Evolutionary conservation across 2,113 vertebrate species (phyloP).

Genomic region (Rhinichthys klamathensis): DNA sequence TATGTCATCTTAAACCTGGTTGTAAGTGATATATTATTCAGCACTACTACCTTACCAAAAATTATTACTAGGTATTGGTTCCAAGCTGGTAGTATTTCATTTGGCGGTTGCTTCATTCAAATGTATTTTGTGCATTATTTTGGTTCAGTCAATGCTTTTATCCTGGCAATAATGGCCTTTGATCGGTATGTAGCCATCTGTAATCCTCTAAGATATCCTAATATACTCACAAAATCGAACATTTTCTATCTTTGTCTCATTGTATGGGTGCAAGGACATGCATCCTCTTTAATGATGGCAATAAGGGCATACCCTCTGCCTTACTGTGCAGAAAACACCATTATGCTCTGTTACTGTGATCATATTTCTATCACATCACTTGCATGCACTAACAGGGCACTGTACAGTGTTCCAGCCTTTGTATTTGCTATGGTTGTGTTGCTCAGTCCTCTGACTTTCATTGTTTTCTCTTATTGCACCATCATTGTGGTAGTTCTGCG

Average conservation of each 20-base stretch:
- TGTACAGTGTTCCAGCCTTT: slow-evolving; percentile 58
- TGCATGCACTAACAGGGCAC: slow-evolving; percentile 63
- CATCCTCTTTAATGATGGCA: slow-evolving; percentile 29
- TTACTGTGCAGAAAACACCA: slow-evolving; percentile 67
- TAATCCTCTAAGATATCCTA: slow-evolving; percentile 64
- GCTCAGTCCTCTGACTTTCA: slow-evolving; percentile 64
- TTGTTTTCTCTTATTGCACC: slow-evolving; percentile 66
- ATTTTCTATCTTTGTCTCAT: slow-evolving; percentile 56
- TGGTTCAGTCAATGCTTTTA: slow-evolving; percentile 58
- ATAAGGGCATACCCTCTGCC: slow-evolving; percentile 67
- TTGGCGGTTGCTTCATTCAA: slow-evolving; percentile 58
- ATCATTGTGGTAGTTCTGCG: slow-evolving; percentile 62
- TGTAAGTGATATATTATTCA: slow-evolving; percentile 58
- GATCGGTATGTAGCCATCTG: slow-evolving; percentile 71
- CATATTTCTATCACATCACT: slow-evolving; percentile 63
- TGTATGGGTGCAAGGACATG: slow-evolving; percentile 50
- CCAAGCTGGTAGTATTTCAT: slow-evolving; percentile 51
- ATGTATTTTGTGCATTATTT: slow-evolving; percentile 65
- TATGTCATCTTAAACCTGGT: slow-evolving; percentile 58
- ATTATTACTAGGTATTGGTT: slow-evolving; percentile 61
- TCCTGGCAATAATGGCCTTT: slow-evolving; percentile 68
- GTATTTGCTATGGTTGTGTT: slow-evolving; percentile 55
- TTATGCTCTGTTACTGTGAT: slow-evolving; percentile 71
- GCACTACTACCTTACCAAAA: slow-evolving; percentile 62
- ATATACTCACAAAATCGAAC: slow-evolving; percentile 58